These are phyloP conservation scores for Centropus bengalensis DNA, from an alignment of 2,113 vertebrate genomes.

Conservation along the genomic window DNA sequence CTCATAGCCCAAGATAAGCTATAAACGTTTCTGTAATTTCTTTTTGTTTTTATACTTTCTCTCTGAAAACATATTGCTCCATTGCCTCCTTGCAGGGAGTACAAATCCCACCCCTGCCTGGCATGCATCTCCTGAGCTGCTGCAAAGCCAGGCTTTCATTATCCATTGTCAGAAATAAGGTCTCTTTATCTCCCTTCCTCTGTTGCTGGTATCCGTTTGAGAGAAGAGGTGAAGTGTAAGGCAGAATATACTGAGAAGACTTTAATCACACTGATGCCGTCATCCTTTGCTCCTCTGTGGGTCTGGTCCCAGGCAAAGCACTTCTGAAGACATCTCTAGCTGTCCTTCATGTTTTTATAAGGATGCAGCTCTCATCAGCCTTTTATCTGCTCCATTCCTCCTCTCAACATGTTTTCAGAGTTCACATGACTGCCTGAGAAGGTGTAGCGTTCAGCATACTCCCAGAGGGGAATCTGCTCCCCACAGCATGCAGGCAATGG, in stretches of 20 bases:
- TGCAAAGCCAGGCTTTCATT: not conserved
- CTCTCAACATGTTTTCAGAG: not conserved
- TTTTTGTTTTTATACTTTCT: not conserved
- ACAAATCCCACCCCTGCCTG: not conserved
- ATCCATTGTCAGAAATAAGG: not conserved
- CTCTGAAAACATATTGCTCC: conserved; percentile 12
- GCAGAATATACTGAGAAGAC: not conserved
- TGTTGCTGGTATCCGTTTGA: not conserved
- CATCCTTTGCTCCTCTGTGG: not conserved
- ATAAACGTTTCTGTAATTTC: not conserved
- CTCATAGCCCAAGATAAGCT: not conserved
- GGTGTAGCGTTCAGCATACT: fast-evolving
- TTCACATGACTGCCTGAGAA: not conserved
- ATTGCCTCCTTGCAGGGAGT: not conserved
- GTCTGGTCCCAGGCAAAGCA: not conserved
- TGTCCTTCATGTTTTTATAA: not conserved
- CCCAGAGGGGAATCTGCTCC: not conserved
- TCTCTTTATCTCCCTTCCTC: not conserved
- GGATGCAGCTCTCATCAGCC: not conserved
- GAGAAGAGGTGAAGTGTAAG: not conserved
- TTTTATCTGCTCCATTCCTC: not conserved
- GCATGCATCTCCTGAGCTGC: not conserved
- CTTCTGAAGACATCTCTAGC: not conserved
- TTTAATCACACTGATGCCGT: fast-evolving
- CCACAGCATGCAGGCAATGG: fast-evolving